phyloP scores from a whole-genome alignment of 2,113 vertebrate genomes.

The Bombycilla garrulus region DNA sequence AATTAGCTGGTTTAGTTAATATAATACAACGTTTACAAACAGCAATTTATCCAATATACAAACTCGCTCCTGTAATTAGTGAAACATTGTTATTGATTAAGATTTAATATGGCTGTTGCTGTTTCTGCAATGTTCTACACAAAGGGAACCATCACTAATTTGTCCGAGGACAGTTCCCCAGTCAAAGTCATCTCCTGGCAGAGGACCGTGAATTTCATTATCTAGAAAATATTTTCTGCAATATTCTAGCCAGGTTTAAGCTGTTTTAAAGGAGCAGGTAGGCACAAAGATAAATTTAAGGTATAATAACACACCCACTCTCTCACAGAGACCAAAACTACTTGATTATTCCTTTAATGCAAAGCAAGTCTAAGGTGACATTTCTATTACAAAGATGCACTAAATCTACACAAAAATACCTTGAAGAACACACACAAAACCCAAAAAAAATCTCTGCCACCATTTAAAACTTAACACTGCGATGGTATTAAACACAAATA shows the following conservation, averaged over 20 bases:
- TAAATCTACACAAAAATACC: not conserved
- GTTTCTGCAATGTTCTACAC: slow-evolving; percentile 32
- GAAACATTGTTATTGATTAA: slow-evolving; percentile 75
- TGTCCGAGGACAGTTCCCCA: slow-evolving; percentile 55
- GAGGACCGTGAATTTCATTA: slow-evolving; percentile 2
- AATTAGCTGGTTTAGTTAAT: slow-evolving; percentile 75
- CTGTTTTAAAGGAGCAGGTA: not conserved
- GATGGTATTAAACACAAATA: not conserved
- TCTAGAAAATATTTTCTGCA: not conserved
- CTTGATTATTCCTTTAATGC: not conserved
- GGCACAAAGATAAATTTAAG: not conserved
- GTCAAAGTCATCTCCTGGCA: slow-evolving; percentile 45
- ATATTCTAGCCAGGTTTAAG: not conserved
- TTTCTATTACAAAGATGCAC: not conserved
- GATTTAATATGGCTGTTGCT: slow-evolving; percentile 63
- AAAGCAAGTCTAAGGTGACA: not conserved
- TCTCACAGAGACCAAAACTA: not conserved
- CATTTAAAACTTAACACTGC: not conserved
- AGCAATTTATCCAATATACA: slow-evolving; percentile 69
- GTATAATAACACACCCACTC: not conserved
- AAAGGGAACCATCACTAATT: slow-evolving; percentile 40
- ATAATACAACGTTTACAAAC: slow-evolving; percentile 72
- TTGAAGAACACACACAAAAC: not conserved
- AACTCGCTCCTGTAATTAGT: slow-evolving; percentile 69
- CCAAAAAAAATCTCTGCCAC: not conserved